These are phyloP conservation scores for Pteruthius melanotis DNA, from an alignment of 2,113 vertebrate genomes.

Conservation along the genomic window DNA sequence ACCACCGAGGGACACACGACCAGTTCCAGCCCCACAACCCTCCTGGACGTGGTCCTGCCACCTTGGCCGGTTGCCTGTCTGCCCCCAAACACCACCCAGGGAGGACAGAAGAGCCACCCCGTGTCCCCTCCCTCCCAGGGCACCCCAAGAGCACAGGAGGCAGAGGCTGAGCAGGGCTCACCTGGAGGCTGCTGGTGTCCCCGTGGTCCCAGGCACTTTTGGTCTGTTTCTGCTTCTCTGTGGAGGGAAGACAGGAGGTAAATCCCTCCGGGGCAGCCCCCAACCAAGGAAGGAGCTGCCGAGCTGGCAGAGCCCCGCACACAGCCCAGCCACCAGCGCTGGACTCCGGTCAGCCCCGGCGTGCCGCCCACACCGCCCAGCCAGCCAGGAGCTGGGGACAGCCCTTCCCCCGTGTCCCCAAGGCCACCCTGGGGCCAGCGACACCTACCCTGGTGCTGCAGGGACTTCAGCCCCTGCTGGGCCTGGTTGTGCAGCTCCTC, in stretches of 20 bases:
- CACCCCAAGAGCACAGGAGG: background rate
- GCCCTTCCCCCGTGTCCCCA: background rate
- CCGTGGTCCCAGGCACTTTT: conserved; percentile 80
- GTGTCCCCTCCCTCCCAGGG: background rate
- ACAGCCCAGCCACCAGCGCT: background rate
- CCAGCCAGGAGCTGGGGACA: background rate
- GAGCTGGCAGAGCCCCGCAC: background rate
- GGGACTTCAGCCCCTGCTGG: conserved; percentile 86
- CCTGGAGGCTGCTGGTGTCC: conserved; percentile 84
- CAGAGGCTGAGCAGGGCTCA: conserved; percentile 16
- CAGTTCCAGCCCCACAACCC: background rate
- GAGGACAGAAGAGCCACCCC: background rate
- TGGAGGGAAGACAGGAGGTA: background rate
- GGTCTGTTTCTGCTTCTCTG: conserved; percentile 81
- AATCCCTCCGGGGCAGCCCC: background rate
- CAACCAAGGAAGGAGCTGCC: background rate
- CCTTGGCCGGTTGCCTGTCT: background rate
- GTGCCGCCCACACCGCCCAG: background rate
- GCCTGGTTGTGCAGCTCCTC: conserved; percentile 92
- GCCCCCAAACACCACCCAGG: background rate
- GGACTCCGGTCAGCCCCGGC: background rate
- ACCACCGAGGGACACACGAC: accelerated
- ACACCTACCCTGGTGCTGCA: conserved; percentile 86
- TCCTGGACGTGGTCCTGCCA: background rate
- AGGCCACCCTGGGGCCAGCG: background rate